Evolutionary conservation across 2,113 vertebrate genomes (phyloP).

Genomic region (Maccullochella peelii): DNA sequence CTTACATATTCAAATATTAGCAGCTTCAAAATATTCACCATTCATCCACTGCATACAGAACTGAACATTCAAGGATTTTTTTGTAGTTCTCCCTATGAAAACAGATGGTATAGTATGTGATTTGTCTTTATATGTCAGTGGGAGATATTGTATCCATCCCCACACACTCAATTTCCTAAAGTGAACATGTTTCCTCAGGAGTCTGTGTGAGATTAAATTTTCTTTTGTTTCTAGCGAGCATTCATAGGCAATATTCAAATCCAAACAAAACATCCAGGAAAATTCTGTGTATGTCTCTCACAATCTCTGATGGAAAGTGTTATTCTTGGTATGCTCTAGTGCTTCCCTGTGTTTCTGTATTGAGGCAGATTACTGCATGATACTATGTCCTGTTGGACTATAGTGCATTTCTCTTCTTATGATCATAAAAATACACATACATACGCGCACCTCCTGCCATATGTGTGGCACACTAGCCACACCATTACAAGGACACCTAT

Average conservation of each 20-base stretch:
- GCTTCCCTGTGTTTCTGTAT: neutral
- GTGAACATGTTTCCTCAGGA: conserved; percentile 21
- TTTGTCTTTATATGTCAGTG: neutral
- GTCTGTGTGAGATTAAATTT: conserved; percentile 40
- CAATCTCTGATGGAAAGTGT: neutral
- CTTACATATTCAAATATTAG: conserved; percentile 7
- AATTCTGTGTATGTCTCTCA: neutral
- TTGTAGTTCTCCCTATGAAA: neutral
- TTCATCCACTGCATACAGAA: neutral
- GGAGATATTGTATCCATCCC: conserved; percentile 2
- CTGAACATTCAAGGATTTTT: conserved; percentile 1
- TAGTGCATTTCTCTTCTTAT: conserved; percentile 9
- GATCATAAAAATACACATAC: conserved; percentile 11
- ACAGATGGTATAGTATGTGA: no score
- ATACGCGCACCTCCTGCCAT: neutral
- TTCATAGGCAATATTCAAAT: conserved; percentile 20
- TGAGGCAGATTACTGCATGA: conserved; percentile 21
- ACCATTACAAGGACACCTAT: conserved; percentile 42
- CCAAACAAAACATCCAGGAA: conserved; percentile 23
- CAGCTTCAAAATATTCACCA: neutral
- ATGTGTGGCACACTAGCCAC: neutral
- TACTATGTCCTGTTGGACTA: conserved; percentile 23
- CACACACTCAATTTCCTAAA: conserved; percentile 2
- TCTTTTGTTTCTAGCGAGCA: conserved; percentile 31
- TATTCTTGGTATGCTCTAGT: neutral